Evolutionary conservation across 2,113 vertebrate genomes (phyloP).

Genomic region (Eolophus roseicapilla): DNA sequence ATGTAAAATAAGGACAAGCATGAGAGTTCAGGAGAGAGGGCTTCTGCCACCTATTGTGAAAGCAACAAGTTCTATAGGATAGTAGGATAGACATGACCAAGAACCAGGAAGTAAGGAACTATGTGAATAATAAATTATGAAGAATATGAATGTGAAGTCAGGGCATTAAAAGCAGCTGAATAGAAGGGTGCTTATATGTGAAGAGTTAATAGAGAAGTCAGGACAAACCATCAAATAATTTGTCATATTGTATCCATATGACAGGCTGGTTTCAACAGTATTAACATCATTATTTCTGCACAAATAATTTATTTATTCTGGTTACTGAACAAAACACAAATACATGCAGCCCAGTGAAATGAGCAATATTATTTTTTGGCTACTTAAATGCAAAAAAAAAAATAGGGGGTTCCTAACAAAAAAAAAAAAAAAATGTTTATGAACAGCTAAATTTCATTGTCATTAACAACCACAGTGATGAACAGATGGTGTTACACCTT

Average conservation of each 20-base stretch:
- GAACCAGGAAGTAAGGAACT: not conserved
- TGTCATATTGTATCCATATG: not conserved
- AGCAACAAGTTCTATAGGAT: not conserved
- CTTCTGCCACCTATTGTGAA: not conserved
- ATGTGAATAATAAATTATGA: not conserved
- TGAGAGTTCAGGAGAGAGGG: not conserved
- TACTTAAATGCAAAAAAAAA: not conserved
- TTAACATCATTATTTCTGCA: not conserved
- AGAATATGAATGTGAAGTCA: not conserved
- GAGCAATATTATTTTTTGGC: not conserved
- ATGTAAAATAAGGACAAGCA: not conserved
- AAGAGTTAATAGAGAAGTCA: not conserved
- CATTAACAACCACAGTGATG: not conserved
- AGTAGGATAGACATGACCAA: not conserved
- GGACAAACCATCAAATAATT: not conserved
- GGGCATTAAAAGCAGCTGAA: not conserved
- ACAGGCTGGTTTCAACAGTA: not conserved
- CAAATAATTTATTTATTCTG: not conserved
- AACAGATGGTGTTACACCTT: constrained; percentile 26
- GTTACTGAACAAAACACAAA: not conserved
- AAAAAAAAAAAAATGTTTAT: not conserved
- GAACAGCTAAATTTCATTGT: not conserved
- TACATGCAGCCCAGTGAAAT: not conserved
- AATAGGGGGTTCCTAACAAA: not conserved
- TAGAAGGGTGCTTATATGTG: not conserved